These are phyloP conservation scores for Pseudomyrmex sp. DNA, from an alignment of 1,140 invertebrate species.

Conservation along the genomic window DNA sequence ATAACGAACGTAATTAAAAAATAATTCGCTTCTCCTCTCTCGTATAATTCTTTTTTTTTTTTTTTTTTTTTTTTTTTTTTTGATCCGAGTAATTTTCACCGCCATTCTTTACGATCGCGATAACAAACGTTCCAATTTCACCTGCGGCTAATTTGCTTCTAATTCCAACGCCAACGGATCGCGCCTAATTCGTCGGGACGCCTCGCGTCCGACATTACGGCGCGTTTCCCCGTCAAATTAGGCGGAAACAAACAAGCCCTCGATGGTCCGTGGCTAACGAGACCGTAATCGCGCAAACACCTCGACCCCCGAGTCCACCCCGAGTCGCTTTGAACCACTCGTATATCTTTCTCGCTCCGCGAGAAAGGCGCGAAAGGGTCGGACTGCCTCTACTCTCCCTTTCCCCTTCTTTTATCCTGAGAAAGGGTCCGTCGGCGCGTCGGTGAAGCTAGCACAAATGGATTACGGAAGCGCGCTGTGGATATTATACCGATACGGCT, in stretches of 20 bases:
- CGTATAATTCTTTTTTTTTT: background rate
- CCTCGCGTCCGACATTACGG: slow-evolving; percentile 35
- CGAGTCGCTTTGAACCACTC: slow-evolving; percentile 42
- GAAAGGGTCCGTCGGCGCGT: slow-evolving; percentile 30
- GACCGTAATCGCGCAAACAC: slow-evolving; percentile 75
- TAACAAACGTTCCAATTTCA: slow-evolving; percentile 32
- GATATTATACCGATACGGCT: slow-evolving; percentile 77
- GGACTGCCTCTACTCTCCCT: slow-evolving; percentile 32
- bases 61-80: too few species aligned
- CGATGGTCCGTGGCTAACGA: slow-evolving; percentile 74
- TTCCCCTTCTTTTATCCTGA: background rate
- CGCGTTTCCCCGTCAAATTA: slow-evolving; percentile 67
- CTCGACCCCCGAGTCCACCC: slow-evolving; percentile 62
- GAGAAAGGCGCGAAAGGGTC: slow-evolving; percentile 25
- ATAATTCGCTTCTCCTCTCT: slow-evolving; percentile 12
- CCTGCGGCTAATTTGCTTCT: slow-evolving; percentile 34
- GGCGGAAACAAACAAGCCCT: slow-evolving; percentile 71
- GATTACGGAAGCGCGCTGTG: slow-evolving; percentile 76
- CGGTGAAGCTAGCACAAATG: slow-evolving; percentile 74
- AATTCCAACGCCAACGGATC: slow-evolving; percentile 17
- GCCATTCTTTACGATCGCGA: slow-evolving; percentile 23
- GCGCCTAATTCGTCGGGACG: slow-evolving; percentile 13
- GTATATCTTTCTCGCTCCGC: slow-evolving; percentile 12
- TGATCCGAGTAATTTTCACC: slow-evolving; percentile 14
- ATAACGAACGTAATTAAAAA: slow-evolving; percentile 41